Evolutionary conservation across 2,113 vertebrate genomes (phyloP), one percentile per base, ranked within the genome.

Genomic region (Psophia crepitans): DNA sequence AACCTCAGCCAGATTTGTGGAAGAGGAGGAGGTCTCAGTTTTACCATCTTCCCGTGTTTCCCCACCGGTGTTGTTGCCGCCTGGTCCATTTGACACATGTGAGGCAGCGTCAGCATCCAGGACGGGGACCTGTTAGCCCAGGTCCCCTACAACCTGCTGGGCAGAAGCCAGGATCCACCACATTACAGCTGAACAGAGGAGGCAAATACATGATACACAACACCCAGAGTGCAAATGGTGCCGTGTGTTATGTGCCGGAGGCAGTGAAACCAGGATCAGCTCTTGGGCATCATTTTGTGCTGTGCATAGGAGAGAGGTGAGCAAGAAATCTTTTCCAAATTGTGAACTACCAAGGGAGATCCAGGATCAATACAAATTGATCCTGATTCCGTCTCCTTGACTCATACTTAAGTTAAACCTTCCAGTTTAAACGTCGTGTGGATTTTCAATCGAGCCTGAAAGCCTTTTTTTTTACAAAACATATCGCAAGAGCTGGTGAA

Each of bases 171-270:
- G 49, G n/a, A 54, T 33, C 60, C 46, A 39, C 0, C 2, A 81
- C 24, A 32, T 63, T 74, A 6, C 49, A 87, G 58, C 32, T 41
- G 60, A 21, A 3, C 4, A 30, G 63, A 70, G 63, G 57, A 37
- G n/a, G 51, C 19, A 41, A 16, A 28, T 20, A 3, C 21, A 3
- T 0, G 2, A 8, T 20, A 3, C 3, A 1, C 15, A 60, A 32
- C 66, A 39, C 41, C 39, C 23, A 46, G 41, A 15, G 18, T 2
- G 15, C 26, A 19, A 5, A 9, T 24, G 49, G 3, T 22, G 13
- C 2, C 2, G 21, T 27, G 35, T 35, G 44, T 13, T 46, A 4
- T 3, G 8, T 22, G 39, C 37, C 80, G 24, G 58, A 49, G 71
- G 35, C 71, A 69, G 28, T 28, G 58, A 61, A 74, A 28, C 18